Evolutionary conservation across 2,888 invertebrate species (phyloP), one percentile per base, ranked within the genome.

Genomic region (Zygaena filipendulae): DNA sequence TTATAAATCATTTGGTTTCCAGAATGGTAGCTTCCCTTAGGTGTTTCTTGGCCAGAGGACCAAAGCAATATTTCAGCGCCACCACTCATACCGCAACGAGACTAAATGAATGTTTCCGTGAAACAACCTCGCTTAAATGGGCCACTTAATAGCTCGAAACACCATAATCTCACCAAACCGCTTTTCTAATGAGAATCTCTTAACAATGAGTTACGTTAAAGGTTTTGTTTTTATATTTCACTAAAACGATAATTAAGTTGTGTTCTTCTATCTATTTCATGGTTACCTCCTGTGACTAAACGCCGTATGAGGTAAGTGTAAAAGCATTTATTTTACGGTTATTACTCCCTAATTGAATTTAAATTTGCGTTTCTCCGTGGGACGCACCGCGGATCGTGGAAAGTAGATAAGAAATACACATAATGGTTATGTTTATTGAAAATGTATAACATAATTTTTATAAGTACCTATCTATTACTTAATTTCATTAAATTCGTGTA

Each of bases 351-450:
- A 60, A 70, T 68, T 63, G 52, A 46, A 54, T 56, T 62, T 63
- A 53, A 59, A 66, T 70, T 67, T 64, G 61, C 60, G 51, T 51
- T 49, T 52, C 64, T 23, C 71, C 32, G 50, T 58, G 53, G 66
- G 69, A 52, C 11, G 47, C 56, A 44, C 47, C 59, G 52, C 60
- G 57, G 57, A 60, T 66, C 57, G 59, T 57, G 59, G 52, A 39
- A 46, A 47, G 35, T 34, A 43, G 59, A 64, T 66, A 61, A 57
- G n/a, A n/a, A n/a, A n/a, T n/a, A n/a, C n/a, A n/a, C n/a, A n/a
- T n/a, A n/a, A n/a, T n/a, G n/a, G n/a, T n/a, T n/a, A n/a, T n/a
- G n/a, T n/a, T n/a, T n/a, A n/a, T n/a, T n/a, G n/a, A n/a, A n/a
- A n/a, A n/a, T n/a, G n/a, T n/a, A n/a, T n/a, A n/a, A n/a, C n/a